These are phyloP conservation scores for Oreotrochilus melanogaster DNA, from an alignment of 2,113 vertebrate genomes.

Conservation along the genomic window DNA sequence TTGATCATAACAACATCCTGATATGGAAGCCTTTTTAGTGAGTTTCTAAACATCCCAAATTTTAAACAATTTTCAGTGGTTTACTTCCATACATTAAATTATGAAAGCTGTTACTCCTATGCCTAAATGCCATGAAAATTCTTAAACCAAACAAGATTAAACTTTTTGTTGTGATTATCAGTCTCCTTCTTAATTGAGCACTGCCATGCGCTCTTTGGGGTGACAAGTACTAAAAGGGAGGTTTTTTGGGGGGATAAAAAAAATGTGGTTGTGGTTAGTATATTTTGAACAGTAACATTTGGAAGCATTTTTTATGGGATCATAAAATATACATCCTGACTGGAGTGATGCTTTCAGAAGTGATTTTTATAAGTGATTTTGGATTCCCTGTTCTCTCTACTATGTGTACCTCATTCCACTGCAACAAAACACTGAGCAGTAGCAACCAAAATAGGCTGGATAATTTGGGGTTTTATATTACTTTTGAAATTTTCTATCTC, in stretches of 20 bases:
- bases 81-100: not conserved
- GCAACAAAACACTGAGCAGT: not conserved
- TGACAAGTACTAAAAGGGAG: not conserved
- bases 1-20: not conserved
- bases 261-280: not conserved
- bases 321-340: too few species aligned
- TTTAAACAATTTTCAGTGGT: not conserved
- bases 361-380: not conserved
- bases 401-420: not conserved
- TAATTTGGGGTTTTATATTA: not conserved
- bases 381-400: not conserved
- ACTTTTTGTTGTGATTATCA: not conserved
- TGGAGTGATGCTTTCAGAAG: not conserved
- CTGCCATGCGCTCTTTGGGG: not conserved
- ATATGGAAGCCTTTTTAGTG: not conserved
- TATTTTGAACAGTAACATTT: not conserved
- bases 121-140: not conserved
- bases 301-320: not conserved
- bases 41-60: not conserved
- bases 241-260: not conserved
- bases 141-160: not conserved
- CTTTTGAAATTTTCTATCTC: not conserved
- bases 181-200: not conserved
- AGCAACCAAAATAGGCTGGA: not conserved
- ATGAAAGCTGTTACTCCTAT: not conserved